Base-by-base conservation (phyloP, 2,797 vertebrate genomes). In the Sebastes kiyomatsui region DNA sequence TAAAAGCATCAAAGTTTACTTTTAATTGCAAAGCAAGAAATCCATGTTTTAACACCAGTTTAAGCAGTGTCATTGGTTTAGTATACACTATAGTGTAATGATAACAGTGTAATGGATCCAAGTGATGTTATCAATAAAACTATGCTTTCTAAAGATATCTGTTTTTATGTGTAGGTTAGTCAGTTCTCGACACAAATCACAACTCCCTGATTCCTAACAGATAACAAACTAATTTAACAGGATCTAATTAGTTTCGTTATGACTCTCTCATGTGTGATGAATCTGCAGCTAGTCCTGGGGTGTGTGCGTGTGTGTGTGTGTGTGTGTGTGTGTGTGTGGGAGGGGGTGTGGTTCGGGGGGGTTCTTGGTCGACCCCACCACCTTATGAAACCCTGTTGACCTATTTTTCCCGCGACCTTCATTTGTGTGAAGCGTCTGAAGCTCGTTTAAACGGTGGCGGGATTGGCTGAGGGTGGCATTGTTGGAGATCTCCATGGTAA, bases 401-500 rank as follows among this genome's bases (percentile, higher is more conserved):
- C 93, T 79, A 92, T 93, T 95, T 94, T 90, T 91, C 87, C 91
- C 77, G 78, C 77, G 75, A 88, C 90, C 89, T 87, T 91, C 73
- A 32, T 88, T 88, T 92, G 91, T 92, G 89, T 83, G 81, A 84
- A 87, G 83, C 73, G 82, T 88, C 88, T 81, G 85, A 89, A 82
- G 86, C 90, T 92, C 69, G 69, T 94, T 94, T 92, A 90, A 93
- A 88, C 38, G 28, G 38, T 81, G 87, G 83, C 42, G 25, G 66
- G 85, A 89, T 88, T 90, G 88, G 93, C 89, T 84, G 84, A 32
- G 71, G 85, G 76, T 83, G 76, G 82, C 92, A 96, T 96, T 95
- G 94, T 94, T 94, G 76, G 81, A 46, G 70, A 88, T 96, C 84
- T 6, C 95, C 90, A 95, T 96, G 91, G 95, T 66, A 88, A 95